Percentiles rank a stretch among this genome's conserved stretches.
These are phyloP conservation scores for Papilio helenus DNA, from an alignment of 1,140 invertebrate species.

Conservation along the genomic window DNA sequence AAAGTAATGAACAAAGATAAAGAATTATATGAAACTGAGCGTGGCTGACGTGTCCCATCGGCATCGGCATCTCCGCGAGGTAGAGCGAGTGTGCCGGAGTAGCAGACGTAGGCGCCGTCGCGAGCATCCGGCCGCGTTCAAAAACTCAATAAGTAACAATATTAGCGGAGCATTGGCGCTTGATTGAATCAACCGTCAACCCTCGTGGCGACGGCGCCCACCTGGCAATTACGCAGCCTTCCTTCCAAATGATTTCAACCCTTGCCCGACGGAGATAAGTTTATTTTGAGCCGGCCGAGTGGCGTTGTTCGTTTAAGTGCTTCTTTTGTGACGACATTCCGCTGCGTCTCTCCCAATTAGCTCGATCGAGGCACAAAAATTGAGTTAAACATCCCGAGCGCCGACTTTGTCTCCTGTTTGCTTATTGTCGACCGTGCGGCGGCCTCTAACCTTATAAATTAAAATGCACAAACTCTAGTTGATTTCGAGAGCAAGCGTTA, in stretches of 20 bases:
- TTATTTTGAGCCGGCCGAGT: conserved; percentile 79
- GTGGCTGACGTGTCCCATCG: not conserved
- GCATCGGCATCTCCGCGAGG: not conserved
- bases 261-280: conserved; percentile 79
- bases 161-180: conserved; percentile 70
- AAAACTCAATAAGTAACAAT: conserved; percentile 76
- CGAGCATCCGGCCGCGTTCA: conserved; percentile 59
- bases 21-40: too few species aligned
- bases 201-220: conserved; percentile 63
- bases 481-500: not conserved
- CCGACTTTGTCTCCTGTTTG: conserved; percentile 72
- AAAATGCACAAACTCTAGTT: conserved; percentile 48
- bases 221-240: conserved; percentile 69
- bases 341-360: conserved; percentile 75
- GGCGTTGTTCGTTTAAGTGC: conserved; percentile 74
- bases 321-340: conserved; percentile 80
- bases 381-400: conserved; percentile 78
- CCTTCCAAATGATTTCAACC: conserved; percentile 77
- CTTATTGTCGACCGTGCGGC: conserved; percentile 74
- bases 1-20: too few species aligned
- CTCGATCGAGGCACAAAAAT: conserved; percentile 74
- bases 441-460: conserved; percentile 73
- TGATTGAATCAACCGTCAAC: conserved; percentile 75
- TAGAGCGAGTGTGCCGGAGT: not conserved
- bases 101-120: conserved; percentile 13